phyloP scores from a whole-genome alignment of 2,113 vertebrate genomes.

The Recurvirostra avosetta region DNA sequence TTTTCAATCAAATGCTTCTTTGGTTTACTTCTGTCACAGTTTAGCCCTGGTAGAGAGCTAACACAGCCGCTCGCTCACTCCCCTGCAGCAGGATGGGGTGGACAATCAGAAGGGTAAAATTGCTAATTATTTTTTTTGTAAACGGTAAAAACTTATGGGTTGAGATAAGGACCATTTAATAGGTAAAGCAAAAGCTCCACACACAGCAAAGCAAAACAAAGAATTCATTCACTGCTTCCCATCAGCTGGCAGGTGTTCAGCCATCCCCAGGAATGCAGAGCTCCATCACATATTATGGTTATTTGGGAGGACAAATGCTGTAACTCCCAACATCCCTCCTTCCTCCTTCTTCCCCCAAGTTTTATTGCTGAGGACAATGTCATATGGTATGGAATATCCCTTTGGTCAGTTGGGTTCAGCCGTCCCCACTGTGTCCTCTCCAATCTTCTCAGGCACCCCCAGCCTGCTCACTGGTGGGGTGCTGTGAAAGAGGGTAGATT shows the following conservation, averaged over 20 bases:
- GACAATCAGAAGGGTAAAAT: neutral
- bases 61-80: neutral
- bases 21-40: neutral
- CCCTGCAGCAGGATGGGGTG: neutral
- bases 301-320: neutral
- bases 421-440: neutral
- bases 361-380: neutral
- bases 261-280: neutral
- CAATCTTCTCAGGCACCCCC: too few relatives aligned
- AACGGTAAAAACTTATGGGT: neutral
- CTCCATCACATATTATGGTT: fast-evolving
- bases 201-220: neutral
- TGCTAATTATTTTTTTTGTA: too few relatives aligned
- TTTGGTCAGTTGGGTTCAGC: neutral
- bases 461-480: neutral
- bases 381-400: neutral
- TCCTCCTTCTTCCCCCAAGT: neutral
- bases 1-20: neutral
- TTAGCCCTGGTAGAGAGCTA: neutral
- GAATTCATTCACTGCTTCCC: neutral
- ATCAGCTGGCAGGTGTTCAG: neutral
- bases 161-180: neutral
- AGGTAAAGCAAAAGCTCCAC: neutral
- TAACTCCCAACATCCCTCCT: neutral
- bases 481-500: neutral